Percentiles rank a stretch among this genome's conserved stretches.
Conservation (phyloP, 37 sponge, comb jelly and placozoan genomes). For the Cladorhizidae sp. region DNA sequence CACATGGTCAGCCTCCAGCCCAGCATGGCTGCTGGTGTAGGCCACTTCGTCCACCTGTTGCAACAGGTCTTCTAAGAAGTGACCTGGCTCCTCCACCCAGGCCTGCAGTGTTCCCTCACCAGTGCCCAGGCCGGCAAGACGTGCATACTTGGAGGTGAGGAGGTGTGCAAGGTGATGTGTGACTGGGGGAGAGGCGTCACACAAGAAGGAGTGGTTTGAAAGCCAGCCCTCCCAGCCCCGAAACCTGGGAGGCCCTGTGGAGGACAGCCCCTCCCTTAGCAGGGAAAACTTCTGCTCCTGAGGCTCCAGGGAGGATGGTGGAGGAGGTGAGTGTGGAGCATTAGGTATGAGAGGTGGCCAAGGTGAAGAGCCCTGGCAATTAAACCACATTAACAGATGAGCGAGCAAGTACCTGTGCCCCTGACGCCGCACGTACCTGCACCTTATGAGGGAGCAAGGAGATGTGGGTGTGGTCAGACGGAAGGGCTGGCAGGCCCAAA, state of each 20-base stretch:
- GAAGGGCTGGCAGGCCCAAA: slow-evolving; percentile 45
- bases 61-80: background rate
- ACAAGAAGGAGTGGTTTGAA: background rate
- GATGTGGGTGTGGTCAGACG: slow-evolving; percentile 6
- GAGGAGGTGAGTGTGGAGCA: background rate
- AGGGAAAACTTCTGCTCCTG: background rate
- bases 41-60: background rate
- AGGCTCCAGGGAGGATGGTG: background rate
- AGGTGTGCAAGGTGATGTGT: background rate
- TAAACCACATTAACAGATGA: background rate
- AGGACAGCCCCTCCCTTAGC: background rate
- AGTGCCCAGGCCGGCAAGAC: background rate
- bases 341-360: background rate
- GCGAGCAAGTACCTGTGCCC: background rate
- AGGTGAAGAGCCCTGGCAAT: background rate
- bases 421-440: background rate
- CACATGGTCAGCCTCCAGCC: background rate
- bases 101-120: background rate
- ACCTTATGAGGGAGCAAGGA: slow-evolving; percentile 1
- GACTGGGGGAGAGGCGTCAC: slow-evolving; percentile 2
- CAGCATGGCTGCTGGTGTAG: background rate
- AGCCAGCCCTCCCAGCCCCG: slow-evolving; percentile 33
- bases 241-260: background rate
- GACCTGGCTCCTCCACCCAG: background rate
- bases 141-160: slow-evolving; percentile 3